phyloP scores from a whole-genome alignment of 2,888 invertebrate genomes.

The Sarcophaga carnaria region DNA sequence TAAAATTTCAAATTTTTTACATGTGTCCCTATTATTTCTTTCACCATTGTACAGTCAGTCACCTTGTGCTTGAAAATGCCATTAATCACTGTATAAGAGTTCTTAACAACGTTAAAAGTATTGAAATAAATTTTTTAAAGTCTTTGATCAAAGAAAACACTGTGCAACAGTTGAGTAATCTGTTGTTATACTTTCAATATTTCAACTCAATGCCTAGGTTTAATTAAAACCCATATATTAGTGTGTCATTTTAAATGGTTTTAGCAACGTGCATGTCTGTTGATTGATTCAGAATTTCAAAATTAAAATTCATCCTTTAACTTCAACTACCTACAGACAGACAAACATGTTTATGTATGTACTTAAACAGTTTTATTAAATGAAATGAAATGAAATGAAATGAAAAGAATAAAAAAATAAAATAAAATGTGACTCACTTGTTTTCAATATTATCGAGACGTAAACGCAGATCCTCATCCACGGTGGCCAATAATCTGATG shows the following conservation, averaged over 20 bases:
- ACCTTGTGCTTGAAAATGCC: no score
- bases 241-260: background rate
- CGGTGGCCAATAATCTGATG: conserved; percentile 77
- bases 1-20: no score
- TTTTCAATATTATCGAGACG: conserved; percentile 80
- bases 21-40: no score
- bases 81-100: no score
- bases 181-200: background rate
- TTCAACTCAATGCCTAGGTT: background rate
- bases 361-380: background rate
- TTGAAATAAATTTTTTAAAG: no score
- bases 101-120: no score
- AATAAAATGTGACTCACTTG: conserved; percentile 76
- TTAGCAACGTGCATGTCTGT: background rate
- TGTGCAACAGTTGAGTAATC: background rate
- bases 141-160: background rate
- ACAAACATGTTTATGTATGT: background rate
- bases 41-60: no score
- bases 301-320: conserved; percentile 39
- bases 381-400: background rate
- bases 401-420: conserved; percentile 1
- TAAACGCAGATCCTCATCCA: conserved; percentile 79
- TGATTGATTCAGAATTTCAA: no score
- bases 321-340: no score
- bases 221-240: background rate